Evolutionary conservation across 2,113 vertebrate genomes (phyloP).

Genomic region (Dromaius novaehollandiae): DNA sequence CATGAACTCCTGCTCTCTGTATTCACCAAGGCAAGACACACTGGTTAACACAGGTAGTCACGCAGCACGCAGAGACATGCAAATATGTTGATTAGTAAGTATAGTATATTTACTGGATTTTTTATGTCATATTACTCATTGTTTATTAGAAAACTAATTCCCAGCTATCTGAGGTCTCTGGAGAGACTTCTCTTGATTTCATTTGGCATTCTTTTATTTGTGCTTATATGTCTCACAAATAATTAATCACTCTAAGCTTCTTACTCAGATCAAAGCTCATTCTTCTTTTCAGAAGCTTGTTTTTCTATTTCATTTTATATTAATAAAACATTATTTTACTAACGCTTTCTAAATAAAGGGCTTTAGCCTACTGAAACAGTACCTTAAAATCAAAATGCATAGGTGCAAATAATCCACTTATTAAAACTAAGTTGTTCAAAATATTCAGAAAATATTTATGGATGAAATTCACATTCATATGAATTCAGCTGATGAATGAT

Average conservation of each 20-base stretch:
- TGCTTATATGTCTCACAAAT: neutral
- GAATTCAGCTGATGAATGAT: neutral
- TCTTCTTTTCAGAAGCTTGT: neutral
- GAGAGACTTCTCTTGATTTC: neutral
- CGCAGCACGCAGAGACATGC: accelerated
- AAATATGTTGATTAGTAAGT: neutral
- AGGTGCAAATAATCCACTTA: neutral
- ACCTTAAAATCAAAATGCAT: neutral
- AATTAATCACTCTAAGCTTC: neutral
- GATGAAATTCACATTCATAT: neutral
- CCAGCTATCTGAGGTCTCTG: neutral
- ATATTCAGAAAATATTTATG: neutral
- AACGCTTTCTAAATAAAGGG: too few relatives aligned
- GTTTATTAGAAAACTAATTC: neutral
- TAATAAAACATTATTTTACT: neutral
- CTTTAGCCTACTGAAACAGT: neutral
- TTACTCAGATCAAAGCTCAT: neutral
- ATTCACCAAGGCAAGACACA: neutral
- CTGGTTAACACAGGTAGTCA: neutral
- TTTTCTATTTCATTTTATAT: neutral
- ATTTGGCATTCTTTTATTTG: neutral
- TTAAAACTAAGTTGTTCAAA: neutral
- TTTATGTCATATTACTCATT: neutral
- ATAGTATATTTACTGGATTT: accelerated
- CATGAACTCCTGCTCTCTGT: neutral